phyloP scores from a whole-genome alignment of 2,113 vertebrate species.

The Pterophyllum scalare region DNA sequence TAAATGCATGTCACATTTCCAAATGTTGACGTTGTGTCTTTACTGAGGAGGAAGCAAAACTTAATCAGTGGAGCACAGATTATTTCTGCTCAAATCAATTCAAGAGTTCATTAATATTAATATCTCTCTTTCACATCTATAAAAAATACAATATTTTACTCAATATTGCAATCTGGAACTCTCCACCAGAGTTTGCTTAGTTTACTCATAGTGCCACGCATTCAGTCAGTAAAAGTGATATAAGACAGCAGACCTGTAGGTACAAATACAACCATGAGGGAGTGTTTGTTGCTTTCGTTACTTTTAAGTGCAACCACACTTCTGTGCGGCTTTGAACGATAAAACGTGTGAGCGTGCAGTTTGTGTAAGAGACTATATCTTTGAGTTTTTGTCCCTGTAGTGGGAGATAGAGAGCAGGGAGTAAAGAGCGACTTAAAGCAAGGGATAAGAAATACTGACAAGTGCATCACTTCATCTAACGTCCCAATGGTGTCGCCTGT shows the following conservation, averaged over 20 bases:
- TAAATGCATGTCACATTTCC: not conserved
- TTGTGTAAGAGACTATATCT: slow-evolving; percentile 42
- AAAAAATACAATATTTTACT: not conserved
- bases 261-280: slow-evolving; percentile 3
- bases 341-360: slow-evolving; percentile 17
- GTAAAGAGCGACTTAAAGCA: slow-evolving; percentile 58
- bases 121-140: not conserved
- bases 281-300: slow-evolving; percentile 30
- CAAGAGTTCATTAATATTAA: not conserved
- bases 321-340: slow-evolving; percentile 25
- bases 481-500: slow-evolving; percentile 59
- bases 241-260: not conserved
- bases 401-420: slow-evolving; percentile 48
- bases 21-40: not conserved
- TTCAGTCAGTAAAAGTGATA: not conserved
- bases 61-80: not conserved
- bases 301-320: slow-evolving; percentile 29
- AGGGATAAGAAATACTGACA: slow-evolving; percentile 62
- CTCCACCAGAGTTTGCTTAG: not conserved
- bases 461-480: slow-evolving; percentile 71
- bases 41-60: not conserved
- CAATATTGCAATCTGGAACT: not conserved
- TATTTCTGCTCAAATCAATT: no score
- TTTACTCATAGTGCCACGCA: not conserved
- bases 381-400: slow-evolving; percentile 24